Evolutionary conservation across 2,113 vertebrate genomes (phyloP).

Genomic region (Nothocercus julius): DNA sequence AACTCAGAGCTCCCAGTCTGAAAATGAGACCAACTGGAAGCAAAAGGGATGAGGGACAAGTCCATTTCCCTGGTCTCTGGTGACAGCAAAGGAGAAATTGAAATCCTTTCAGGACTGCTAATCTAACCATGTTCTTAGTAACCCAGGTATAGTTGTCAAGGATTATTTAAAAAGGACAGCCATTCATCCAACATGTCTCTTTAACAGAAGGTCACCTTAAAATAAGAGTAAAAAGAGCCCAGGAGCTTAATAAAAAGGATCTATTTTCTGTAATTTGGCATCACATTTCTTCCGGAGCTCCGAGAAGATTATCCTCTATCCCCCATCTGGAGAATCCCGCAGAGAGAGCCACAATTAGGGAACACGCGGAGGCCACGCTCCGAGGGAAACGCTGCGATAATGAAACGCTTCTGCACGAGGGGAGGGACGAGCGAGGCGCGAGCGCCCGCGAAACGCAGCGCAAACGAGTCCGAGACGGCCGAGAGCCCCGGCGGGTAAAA

Average conservation of each 20-base stretch:
- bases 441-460: background rate
- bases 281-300: conserved; percentile 63
- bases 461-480: background rate
- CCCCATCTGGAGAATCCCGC: conserved; percentile 65
- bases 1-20: background rate
- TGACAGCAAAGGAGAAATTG: background rate
- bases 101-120: background rate
- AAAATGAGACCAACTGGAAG: conserved; percentile 18
- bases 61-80: background rate
- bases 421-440: accelerated
- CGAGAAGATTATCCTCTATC: conserved; percentile 66
- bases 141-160: conserved; percentile 1
- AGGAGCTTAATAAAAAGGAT: conserved; percentile 69
- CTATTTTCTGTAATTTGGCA: conserved; percentile 71
- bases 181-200: conserved; percentile 13
- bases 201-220: conserved; percentile 58
- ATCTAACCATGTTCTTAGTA: background rate
- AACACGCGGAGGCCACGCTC: conserved; percentile 51
- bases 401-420: conserved; percentile 53
- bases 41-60: background rate
- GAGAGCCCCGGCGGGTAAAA: background rate
- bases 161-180: conserved; percentile 27
- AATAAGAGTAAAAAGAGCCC: conserved; percentile 45
- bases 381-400: conserved; percentile 55
- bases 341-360: conserved; percentile 64